Conservation (phyloP, 2,113 vertebrate genomes). For the Scopus umbretta region DNA sequence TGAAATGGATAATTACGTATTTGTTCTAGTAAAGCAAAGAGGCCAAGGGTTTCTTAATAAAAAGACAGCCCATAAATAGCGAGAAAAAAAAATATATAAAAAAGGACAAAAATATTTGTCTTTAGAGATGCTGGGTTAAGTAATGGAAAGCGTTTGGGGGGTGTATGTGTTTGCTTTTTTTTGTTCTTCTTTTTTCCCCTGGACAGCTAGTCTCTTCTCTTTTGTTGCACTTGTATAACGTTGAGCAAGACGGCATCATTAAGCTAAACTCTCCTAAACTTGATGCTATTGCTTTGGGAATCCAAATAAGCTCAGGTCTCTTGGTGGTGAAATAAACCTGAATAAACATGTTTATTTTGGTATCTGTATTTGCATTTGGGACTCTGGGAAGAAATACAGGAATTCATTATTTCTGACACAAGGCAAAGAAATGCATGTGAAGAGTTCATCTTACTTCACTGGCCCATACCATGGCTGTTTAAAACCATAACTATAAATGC, state of each 20-base stretch:
- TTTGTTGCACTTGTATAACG: not conserved
- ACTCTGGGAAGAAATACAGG: not conserved
- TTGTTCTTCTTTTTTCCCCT: not conserved
- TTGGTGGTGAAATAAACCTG: not conserved
- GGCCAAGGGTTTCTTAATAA: not conserved
- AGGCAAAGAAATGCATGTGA: not conserved
- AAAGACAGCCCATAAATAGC: not conserved
- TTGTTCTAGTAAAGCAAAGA: not conserved
- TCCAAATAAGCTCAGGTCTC: not conserved
- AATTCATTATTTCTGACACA: not conserved
- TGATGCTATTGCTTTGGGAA: not conserved
- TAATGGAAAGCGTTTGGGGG: not conserved
- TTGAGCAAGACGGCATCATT: not conserved
- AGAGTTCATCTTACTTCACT: not conserved
- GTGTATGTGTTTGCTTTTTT: too few relatives aligned
- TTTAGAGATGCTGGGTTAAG: not conserved
- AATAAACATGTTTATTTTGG: constrained; percentile 1
- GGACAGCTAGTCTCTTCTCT: not conserved
- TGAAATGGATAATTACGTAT: not conserved
- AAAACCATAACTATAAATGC: not conserved
- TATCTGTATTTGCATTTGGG: constrained; percentile 19
- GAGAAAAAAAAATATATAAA: not conserved
- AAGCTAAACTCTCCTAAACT: not conserved
- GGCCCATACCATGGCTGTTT: not conserved
- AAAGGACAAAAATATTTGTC: not conserved